A percentile compares a stretch with the other conserved stretches of the same genome.
These are phyloP conservation scores for Papilio elwesi DNA, from an alignment of 2,888 invertebrate genomes.

Conservation along the genomic window DNA sequence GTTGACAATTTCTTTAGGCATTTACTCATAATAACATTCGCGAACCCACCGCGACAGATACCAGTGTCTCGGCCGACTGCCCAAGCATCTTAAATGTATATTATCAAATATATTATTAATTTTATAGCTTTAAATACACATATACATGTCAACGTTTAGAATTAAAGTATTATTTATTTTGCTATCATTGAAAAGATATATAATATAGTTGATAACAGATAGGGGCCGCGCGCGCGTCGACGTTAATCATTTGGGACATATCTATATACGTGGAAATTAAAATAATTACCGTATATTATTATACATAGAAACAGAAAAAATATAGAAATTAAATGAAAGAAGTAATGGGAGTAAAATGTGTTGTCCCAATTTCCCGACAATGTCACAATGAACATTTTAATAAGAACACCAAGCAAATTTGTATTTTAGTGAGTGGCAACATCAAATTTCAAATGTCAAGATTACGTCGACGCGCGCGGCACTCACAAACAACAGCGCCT, in stretches of 20 bases:
- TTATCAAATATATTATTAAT: conserved; percentile 58
- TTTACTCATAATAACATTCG: not conserved
- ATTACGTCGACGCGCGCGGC: conserved; percentile 62
- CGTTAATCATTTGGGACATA: conserved; percentile 36
- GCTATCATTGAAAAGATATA: conserved; percentile 74
- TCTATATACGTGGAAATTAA: not conserved
- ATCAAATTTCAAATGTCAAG: conserved; percentile 35
- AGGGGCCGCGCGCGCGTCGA: conserved; percentile 64
- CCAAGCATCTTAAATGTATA: conserved; percentile 61
- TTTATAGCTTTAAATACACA: conserved; percentile 73
- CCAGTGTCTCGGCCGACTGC: conserved; percentile 42
- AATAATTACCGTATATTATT: not conserved
- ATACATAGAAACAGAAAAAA: not conserved
- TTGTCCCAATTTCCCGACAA: not conserved
- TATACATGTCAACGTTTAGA: conserved; percentile 74
- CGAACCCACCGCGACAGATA: conserved; percentile 4
- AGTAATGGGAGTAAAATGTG: too few species aligned
- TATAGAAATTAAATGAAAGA: not conserved
- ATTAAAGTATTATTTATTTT: conserved; percentile 59
- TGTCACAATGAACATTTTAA: not conserved
- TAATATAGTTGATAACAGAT: conserved; percentile 75
- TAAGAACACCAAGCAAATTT: not conserved
- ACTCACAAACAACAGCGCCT: conserved; percentile 80
- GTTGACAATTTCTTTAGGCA: conserved; percentile 27
- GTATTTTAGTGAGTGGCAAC: conserved; percentile 35